phyloP scores from a whole-genome alignment of 1,140 invertebrate genomes.

The Listronotus bonariensis region DNA sequence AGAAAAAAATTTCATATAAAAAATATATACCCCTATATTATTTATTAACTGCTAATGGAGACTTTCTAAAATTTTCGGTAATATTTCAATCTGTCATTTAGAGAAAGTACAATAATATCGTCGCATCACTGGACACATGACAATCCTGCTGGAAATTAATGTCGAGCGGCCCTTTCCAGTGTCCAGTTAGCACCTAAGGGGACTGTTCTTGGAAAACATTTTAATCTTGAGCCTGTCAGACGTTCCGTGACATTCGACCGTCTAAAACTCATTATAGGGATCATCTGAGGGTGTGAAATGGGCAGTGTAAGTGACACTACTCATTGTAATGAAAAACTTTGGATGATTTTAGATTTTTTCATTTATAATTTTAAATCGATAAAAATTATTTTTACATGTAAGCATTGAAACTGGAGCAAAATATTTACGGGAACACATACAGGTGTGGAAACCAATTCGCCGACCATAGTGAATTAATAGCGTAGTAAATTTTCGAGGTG shows the following conservation, averaged over 20 bases:
- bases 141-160: slow-evolving; percentile 24
- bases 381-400: too few species aligned
- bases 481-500: too few species aligned
- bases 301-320: background rate
- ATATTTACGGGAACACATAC: too few species aligned
- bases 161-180: slow-evolving; percentile 17
- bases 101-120: slow-evolving; percentile 3
- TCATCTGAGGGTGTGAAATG: background rate
- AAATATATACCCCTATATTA: too few species aligned
- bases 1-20: too few species aligned
- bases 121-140: slow-evolving; percentile 5
- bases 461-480: too few species aligned
- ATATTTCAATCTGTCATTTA: slow-evolving; percentile 18
- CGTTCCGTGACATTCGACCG: slow-evolving; percentile 19
- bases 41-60: too few species aligned
- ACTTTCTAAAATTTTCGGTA: background rate
- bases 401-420: too few species aligned
- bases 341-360: too few species aligned
- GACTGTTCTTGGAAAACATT: slow-evolving; percentile 14
- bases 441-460: too few species aligned
- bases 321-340: too few species aligned
- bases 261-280: background rate
- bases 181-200: slow-evolving; percentile 24
- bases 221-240: slow-evolving; percentile 26
- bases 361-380: too few species aligned